Evolutionary conservation across 92 coral and sea anemone genomes (phyloP).

Genomic region (Galaxea fascicularis): DNA sequence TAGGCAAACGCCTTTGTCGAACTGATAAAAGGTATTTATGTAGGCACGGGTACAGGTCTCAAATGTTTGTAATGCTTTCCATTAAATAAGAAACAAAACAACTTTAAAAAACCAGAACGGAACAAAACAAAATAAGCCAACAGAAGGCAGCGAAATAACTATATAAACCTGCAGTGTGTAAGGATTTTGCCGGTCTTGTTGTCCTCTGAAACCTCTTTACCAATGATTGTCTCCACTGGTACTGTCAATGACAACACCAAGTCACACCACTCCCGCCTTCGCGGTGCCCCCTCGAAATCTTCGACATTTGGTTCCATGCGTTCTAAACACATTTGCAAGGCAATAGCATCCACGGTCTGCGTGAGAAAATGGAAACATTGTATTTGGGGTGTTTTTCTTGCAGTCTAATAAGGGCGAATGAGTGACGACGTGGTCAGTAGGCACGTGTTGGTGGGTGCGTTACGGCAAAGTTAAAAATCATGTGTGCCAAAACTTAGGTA

Average conservation of each 20-base stretch:
- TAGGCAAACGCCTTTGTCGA: no score
- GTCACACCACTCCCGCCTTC: conserved; percentile 79
- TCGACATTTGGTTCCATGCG: conserved; percentile 65
- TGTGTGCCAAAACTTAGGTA: no score
- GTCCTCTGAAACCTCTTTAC: not conserved
- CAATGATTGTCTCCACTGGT: conserved; percentile 64
- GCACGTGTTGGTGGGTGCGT: no score
- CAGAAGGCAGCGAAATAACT: not conserved
- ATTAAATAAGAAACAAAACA: not conserved
- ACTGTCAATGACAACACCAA: conserved; percentile 68
- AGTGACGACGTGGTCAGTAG: not conserved
- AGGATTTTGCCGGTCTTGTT: conserved; percentile 16
- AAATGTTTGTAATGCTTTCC: no score
- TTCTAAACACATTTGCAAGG: conserved; percentile 76
- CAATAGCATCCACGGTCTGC: conserved; percentile 80
- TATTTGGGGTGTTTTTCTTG: not conserved
- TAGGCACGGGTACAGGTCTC: no score
- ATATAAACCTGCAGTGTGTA: conserved; percentile 31
- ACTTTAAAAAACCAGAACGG: not conserved
- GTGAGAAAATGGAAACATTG: not conserved
- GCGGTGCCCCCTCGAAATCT: conserved; percentile 42
- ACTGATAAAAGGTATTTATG: no score
- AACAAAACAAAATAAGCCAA: not conserved
- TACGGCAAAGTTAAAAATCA: no score
- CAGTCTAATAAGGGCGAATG: not conserved